Evolutionary conservation across 2,888 invertebrate genomes (phyloP).

Genomic region (Cyrtodaria siliqua): DNA sequence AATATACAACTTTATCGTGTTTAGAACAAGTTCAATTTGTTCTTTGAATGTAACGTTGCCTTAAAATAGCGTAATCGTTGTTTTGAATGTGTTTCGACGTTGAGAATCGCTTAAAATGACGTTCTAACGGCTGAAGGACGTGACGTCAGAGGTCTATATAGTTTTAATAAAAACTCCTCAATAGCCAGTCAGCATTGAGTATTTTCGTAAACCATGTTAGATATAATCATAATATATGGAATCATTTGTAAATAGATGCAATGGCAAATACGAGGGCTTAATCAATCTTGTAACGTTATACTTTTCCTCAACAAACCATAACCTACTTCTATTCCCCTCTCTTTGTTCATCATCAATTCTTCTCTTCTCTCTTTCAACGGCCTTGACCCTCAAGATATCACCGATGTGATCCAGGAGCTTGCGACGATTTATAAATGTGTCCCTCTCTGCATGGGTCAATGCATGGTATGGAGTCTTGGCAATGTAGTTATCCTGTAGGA

Average conservation of each 20-base stretch:
- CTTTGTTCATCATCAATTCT: conserved; percentile 79
- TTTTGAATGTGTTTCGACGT: no score
- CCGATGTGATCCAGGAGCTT: conserved; percentile 82
- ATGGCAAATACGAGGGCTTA: neutral
- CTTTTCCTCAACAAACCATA: neutral
- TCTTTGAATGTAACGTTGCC: no score
- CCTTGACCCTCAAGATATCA: conserved; percentile 81
- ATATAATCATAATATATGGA: no score
- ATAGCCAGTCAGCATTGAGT: no score
- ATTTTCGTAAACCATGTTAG: no score
- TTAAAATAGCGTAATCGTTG: no score
- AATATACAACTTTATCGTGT: neutral
- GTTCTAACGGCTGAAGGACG: no score
- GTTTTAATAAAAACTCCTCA: no score
- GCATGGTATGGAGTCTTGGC: conserved; percentile 86
- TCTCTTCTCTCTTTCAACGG: conserved; percentile 81
- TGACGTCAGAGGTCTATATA: no score
- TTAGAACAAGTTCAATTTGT: no score
- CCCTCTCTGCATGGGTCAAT: conserved; percentile 84
- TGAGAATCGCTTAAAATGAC: no score
- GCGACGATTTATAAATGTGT: conserved; percentile 83
- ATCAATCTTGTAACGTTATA: neutral
- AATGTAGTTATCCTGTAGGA: conserved; percentile 83
- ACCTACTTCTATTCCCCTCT: conserved; percentile 80
- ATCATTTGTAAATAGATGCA: neutral